Conservation (phyloP, 2,113 vertebrate species). For the Mus pahari region DNA sequence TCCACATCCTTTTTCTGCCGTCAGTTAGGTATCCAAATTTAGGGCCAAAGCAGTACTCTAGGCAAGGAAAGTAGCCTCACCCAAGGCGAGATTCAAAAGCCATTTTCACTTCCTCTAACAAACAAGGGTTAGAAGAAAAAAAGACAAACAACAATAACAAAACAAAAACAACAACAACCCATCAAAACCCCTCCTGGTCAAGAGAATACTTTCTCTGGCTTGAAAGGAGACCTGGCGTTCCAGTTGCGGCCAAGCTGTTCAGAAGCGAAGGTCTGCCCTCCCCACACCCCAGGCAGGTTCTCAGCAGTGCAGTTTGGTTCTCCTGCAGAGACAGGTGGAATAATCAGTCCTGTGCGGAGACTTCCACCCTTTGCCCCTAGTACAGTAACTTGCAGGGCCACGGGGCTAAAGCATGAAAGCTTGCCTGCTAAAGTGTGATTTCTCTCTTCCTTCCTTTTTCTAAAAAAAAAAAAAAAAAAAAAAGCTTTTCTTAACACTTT, state of each 20-base stretch:
- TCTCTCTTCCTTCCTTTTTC: background rate
- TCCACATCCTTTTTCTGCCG: background rate
- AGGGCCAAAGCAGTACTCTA: background rate
- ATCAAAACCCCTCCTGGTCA: background rate
- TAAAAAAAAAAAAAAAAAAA: no score
- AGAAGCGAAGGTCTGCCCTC: no score
- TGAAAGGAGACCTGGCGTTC: background rate
- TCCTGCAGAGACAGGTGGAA: background rate
- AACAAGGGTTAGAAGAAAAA: background rate
- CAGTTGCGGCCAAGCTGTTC: background rate
- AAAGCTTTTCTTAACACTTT: background rate
- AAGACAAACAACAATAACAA: background rate
- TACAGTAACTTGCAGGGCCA: background rate
- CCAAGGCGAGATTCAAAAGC: background rate
- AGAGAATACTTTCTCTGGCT: background rate
- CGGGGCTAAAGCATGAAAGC: background rate
- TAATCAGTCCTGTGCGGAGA: background rate
- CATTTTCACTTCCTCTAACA: background rate
- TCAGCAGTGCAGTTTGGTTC: no score
- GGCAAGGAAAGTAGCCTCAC: background rate
- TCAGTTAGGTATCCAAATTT: background rate
- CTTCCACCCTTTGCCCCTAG: background rate
- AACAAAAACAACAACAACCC: background rate
- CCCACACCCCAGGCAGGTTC: no score
- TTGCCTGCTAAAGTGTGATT: background rate